phyloP scores from a whole-genome alignment of 2,797 vertebrate species.

The Thalassophryne amazonica region DNA sequence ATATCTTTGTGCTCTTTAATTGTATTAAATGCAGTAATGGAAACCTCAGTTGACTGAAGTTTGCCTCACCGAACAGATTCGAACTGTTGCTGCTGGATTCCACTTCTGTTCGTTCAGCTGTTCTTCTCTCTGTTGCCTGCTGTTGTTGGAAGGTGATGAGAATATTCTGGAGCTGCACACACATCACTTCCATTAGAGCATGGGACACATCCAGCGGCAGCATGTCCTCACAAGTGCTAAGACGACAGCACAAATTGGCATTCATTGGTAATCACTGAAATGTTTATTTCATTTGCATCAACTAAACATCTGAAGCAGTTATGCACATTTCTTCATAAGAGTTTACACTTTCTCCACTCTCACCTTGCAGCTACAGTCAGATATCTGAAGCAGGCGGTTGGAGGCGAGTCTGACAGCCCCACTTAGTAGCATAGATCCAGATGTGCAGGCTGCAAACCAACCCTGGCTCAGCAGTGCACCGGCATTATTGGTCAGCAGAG shows the following conservation, averaged over 20 bases:
- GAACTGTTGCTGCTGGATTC: slow-evolving; percentile 34
- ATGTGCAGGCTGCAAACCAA: slow-evolving; percentile 76
- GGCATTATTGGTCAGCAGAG: slow-evolving; percentile 78
- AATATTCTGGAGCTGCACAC: slow-evolving; percentile 77
- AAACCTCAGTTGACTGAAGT: slow-evolving; percentile 2
- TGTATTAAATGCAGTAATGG: no score
- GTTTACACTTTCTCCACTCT: not conserved
- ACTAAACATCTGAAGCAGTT: not conserved
- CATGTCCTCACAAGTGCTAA: slow-evolving; percentile 77
- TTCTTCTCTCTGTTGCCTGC: slow-evolving; percentile 63
- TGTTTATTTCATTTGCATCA: not conserved
- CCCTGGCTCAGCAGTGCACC: slow-evolving; percentile 79
- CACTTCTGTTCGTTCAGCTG: slow-evolving; percentile 36
- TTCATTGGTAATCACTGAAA: not conserved
- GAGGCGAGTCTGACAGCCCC: slow-evolving; percentile 76
- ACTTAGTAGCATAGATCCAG: slow-evolving; percentile 69
- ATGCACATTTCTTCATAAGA: not conserved
- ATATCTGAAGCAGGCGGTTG: slow-evolving; percentile 79
- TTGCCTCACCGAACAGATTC: slow-evolving; percentile 60
- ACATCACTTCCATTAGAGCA: slow-evolving; percentile 83
- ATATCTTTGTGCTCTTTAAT: not conserved
- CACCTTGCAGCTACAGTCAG: slow-evolving; percentile 83
- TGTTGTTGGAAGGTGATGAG: slow-evolving; percentile 72
- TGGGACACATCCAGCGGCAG: slow-evolving; percentile 77
- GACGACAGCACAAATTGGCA: slow-evolving; percentile 4